Evolutionary conservation across 2,888 invertebrate genomes (phyloP).

Genomic region (Eupithecia pulchellata): DNA sequence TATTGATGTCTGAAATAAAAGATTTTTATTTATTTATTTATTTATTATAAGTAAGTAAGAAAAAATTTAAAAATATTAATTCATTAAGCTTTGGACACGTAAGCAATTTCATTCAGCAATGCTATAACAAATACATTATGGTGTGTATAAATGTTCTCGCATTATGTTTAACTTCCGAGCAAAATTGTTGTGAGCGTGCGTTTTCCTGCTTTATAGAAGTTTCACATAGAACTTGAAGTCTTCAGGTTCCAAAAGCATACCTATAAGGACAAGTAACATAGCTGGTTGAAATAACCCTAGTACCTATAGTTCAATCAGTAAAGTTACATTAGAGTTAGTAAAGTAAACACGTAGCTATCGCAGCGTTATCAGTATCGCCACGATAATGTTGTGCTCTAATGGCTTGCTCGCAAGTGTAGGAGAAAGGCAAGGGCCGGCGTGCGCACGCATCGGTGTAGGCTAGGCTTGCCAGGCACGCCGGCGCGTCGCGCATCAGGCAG

Average conservation of each 20-base stretch:
- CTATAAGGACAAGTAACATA: too few relatives aligned
- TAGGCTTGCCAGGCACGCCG: conserved; percentile 46
- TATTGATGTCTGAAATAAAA: too few relatives aligned
- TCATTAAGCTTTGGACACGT: conserved; percentile 18
- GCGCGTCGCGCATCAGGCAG: conserved; percentile 49
- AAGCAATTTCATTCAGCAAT: conserved; percentile 24
- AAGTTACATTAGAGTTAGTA: neutral
- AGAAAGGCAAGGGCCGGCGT: conserved; percentile 42
- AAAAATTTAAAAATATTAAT: conserved; percentile 2
- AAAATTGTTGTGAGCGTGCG: neutral
- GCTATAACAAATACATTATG: conserved; percentile 13
- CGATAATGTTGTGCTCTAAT: neutral
- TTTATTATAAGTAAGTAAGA: too few relatives aligned
- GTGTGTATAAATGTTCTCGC: conserved; percentile 28
- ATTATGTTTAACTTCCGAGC: conserved; percentile 21
- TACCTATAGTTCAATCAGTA: neutral
- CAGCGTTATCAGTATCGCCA: neutral
- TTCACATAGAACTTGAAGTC: too few relatives aligned
- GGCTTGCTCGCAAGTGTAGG: conserved; percentile 12
- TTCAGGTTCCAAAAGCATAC: too few relatives aligned
- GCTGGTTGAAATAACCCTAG: neutral
- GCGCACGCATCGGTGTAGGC: conserved; percentile 58
- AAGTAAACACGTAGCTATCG: neutral
- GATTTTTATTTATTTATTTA: too few relatives aligned
- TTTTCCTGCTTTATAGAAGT: neutral